These are phyloP conservation scores for Neoniphon sammara DNA, from an alignment of 2,797 vertebrate species.

Conservation along the genomic window DNA sequence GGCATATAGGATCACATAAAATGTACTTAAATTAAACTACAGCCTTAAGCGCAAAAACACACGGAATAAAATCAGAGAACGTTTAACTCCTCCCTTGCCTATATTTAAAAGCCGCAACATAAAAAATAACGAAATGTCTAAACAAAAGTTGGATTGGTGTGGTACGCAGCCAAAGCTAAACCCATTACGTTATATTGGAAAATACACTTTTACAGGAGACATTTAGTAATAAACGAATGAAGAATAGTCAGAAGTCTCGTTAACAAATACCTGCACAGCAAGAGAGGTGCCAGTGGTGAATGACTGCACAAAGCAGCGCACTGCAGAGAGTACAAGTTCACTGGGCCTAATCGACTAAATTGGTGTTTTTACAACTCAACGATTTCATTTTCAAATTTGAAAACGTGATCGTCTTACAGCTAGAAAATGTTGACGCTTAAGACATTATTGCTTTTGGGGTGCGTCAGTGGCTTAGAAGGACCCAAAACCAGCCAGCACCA, in stretches of 20 bases:
- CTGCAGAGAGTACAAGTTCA: conserved; percentile 12
- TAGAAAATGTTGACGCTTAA: conserved; percentile 4
- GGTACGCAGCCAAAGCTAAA: conserved; percentile 30
- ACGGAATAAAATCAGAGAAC: background rate
- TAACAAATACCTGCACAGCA: conserved; percentile 70
- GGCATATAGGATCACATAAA: background rate
- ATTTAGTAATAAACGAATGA: conserved; percentile 52
- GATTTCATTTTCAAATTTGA: conserved; percentile 17
- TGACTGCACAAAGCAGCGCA: conserved; percentile 1
- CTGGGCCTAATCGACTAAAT: conserved; percentile 10
- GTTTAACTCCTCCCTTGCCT: background rate
- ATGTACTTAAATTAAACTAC: conserved; percentile 8
- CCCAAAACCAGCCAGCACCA: background rate
- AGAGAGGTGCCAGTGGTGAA: conserved; percentile 44
- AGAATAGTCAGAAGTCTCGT: conserved; percentile 52
- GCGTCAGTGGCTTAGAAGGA: background rate
- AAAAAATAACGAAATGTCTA: conserved; percentile 9
- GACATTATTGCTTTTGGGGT: conserved; percentile 1
- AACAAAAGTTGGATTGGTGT: conserved; percentile 10
- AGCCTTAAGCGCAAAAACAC: conserved; percentile 15
- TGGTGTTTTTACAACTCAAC: background rate
- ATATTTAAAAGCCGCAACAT: conserved; percentile 36
- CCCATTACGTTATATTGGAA: conserved; percentile 21
- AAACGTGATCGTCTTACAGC: background rate
- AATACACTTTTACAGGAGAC: conserved; percentile 42